Evolutionary conservation across 2,888 invertebrate genomes (phyloP), one percentile per base, ranked within the genome.

Genomic region (Phortica magna): DNA sequence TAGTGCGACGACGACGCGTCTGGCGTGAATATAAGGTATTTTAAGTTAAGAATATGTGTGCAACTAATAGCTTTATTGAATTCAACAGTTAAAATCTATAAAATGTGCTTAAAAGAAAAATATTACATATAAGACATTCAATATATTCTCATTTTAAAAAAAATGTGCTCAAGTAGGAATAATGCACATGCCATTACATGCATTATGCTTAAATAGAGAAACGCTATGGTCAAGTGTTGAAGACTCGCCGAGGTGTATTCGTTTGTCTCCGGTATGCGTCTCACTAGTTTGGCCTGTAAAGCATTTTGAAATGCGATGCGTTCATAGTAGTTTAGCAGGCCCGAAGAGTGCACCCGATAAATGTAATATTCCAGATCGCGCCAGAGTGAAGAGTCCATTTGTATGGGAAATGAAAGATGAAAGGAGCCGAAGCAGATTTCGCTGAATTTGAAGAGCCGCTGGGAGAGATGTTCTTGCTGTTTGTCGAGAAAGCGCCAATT

Each of bases 391-490:
- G 90, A 89, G 74, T 90, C 89, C 70, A 82, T 82, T 73, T 89
- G 90, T 76, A 90, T 83, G 0, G 90, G 90, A 75, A 84, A 87
- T 14, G 84, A 84, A 61, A 90, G 68, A 48, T 74, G 90, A 74
- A 68, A 91, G 41, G 88, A 84, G 5, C 91, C 90, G 10, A 90
- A 90, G 74, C 91, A 90, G 14, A 90, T 90, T 74, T 84, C 82
- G 68, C 84, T 83, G n/a, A 88, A 79, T 22, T 88, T 88, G 57
- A 90, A 90, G 1, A 79, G 78, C 0, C 80, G 80, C 17, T 84
- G 83, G 70, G 83, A 82, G 48, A 89, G 61, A 41, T 86, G 83
- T 3, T 77, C 76, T 73, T 90, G 90, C 64, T 85, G 84, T 5
- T 80, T 76, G 7, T 85, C 76, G 10, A 89, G 72, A 41, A 89